Conservation (phyloP, 1,140 invertebrate genomes). For the Colletes gigas region DNA sequence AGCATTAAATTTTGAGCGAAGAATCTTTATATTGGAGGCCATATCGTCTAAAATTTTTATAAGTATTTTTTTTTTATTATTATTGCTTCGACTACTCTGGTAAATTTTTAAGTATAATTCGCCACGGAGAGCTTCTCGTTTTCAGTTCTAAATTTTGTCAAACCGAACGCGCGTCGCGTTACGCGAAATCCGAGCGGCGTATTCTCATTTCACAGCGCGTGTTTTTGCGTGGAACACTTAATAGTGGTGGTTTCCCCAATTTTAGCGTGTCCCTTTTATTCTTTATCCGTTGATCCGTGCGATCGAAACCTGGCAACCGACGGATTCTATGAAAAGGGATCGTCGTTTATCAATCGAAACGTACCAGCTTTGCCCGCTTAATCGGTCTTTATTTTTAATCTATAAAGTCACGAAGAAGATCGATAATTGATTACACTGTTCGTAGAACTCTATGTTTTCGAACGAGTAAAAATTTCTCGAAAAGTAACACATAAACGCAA, state of each 20-base stretch:
- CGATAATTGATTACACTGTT: background rate
- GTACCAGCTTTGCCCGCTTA: background rate
- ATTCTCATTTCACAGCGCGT: background rate
- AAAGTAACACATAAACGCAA: too few relatives aligned
- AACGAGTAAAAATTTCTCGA: too few relatives aligned
- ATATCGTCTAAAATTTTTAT: too few relatives aligned
- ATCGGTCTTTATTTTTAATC: background rate
- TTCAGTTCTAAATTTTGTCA: too few relatives aligned
- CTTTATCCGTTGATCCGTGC: background rate
- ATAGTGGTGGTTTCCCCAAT: background rate
- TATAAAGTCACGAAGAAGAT: background rate
- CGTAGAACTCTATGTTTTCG: too few relatives aligned
- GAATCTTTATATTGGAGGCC: too few relatives aligned
- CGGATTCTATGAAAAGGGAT: background rate
- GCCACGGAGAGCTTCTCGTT: too few relatives aligned
- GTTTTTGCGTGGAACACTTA: background rate
- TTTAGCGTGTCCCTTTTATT: background rate
- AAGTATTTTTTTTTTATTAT: too few relatives aligned
- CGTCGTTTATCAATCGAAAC: constrained; percentile 1
- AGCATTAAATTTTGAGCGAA: too few relatives aligned
- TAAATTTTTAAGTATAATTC: too few relatives aligned
- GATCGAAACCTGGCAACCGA: background rate
- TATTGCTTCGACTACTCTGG: too few relatives aligned
- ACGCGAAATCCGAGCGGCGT: background rate
- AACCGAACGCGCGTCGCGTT: background rate